Base-by-base conservation (phyloP, 2,888 invertebrate genomes). In the Drosophila lacicola region DNA sequence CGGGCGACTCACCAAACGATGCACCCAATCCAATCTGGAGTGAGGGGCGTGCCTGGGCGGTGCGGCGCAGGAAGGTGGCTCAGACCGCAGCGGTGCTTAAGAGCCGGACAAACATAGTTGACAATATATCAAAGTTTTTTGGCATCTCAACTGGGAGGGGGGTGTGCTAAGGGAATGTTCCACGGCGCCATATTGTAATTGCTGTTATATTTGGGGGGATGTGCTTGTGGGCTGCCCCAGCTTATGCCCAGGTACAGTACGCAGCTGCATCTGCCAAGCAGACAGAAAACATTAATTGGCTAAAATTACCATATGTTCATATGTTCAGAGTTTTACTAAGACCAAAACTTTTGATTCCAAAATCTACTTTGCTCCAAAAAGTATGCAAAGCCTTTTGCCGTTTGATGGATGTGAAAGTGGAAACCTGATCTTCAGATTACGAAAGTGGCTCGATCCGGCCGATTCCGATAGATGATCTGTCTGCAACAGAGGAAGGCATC, bases 41-140 rank as follows among this genome's bases (percentile, higher is more conserved):
- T 29, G 29, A 5, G 39, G 8, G 13, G 9, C n/a, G 21, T 11
- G 11, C 21, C 44, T 36, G 34, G 13, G 19, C 29, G 37, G 34
- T 3, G 29, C 19, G 41, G 19, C 8, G 11, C 53, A 37, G 63
- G 51, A 63, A 57, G 64, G 29, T 54, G 60, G 61, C 62, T 33
- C 44, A 51, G 53, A 61, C 63, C 70, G 34, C 63, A 64, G 57
- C 46, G 56, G 46, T 65, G 64, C 70, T 73, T 56, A 63, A 80
- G 57, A 67, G 57, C 56, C 57, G 61, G 46, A 47, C 77, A 64
- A 80, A 69, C 67, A 81, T 64, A 78, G 82, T 87, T 87, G 88
- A 87, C 88, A 82, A 84, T 87, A 82, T 87, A 82, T 84, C 74
- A 82, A 71, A 69, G 60, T 83, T 82, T 58, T 45, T 65, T 66